Percentiles rank a stretch among this genome's conserved stretches.
These are phyloP conservation scores for Crotalus helleri DNA, from an alignment of 2,113 vertebrate species.

Conservation along the genomic window DNA sequence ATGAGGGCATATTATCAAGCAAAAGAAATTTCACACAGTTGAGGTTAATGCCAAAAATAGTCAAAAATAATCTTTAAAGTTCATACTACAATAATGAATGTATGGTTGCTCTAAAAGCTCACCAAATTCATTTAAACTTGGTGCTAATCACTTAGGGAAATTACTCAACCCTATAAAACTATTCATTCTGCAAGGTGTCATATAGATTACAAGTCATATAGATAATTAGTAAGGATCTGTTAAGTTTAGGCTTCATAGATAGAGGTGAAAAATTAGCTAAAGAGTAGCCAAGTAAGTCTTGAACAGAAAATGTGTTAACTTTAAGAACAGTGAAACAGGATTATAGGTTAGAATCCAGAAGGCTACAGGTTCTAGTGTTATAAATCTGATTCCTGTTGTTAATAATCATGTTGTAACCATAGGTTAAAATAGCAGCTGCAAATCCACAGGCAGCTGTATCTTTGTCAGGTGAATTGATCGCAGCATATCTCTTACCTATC, in stretches of 20 bases:
- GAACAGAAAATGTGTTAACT: not conserved
- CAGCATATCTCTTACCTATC: not conserved
- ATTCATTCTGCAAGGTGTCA: not conserved
- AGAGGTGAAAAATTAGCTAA: not conserved
- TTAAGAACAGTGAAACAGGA: not conserved
- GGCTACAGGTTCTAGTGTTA: not conserved
- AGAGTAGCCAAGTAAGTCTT: not conserved
- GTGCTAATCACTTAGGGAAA: not conserved
- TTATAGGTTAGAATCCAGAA: not conserved
- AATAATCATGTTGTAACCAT: not conserved
- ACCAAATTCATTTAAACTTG: not conserved
- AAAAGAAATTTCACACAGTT: not conserved
- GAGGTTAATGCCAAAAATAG: not conserved
- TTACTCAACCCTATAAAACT: not conserved
- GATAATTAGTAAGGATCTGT: not conserved
- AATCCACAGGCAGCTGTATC: not conserved
- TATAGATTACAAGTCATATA: not conserved
- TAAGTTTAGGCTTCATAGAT: not conserved
- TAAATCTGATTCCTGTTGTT: not conserved
- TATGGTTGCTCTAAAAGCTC: not conserved
- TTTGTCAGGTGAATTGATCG: constrained; percentile 7
- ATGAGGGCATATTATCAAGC: not conserved
- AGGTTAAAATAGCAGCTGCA: not conserved
- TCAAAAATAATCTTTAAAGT: not conserved
- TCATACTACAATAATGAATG: not conserved